Percentiles rank a stretch among this genome's conserved stretches.
phyloP scores from a whole-genome alignment of 2,888 invertebrate species.

The Rhaphigaster nebulosa region DNA sequence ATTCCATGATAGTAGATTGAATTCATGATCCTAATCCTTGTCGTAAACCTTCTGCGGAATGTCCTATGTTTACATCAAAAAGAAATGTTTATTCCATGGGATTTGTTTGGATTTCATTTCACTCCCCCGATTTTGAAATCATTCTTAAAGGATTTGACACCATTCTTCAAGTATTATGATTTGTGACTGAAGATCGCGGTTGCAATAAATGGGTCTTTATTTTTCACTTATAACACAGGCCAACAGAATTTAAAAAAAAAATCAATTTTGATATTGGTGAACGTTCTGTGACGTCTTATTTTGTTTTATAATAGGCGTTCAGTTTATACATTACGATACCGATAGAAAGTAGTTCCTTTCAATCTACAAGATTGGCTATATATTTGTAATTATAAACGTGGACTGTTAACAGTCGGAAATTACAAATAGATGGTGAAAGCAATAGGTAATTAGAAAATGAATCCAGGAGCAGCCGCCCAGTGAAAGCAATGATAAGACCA shows the following conservation, averaged over 20 bases:
- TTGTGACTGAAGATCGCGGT: background rate
- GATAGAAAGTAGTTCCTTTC: background rate
- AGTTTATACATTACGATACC: background rate
- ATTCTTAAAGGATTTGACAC: background rate
- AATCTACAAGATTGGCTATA: background rate
- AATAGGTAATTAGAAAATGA: background rate
- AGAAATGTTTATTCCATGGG: too few relatives aligned
- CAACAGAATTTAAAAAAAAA: background rate
- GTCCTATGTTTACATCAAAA: too few relatives aligned
- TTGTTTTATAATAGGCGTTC: background rate
- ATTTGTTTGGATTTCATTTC: too few relatives aligned
- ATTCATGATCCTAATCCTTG: too few relatives aligned
- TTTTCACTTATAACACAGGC: background rate
- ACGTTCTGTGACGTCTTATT: background rate
- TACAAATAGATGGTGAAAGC: constrained; percentile 7
- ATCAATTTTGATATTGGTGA: background rate
- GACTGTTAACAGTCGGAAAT: background rate
- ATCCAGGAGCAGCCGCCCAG: background rate
- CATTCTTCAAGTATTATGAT: background rate
- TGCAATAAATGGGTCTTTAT: background rate
- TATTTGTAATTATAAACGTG: background rate
- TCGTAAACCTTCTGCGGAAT: too few relatives aligned
- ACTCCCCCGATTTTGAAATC: too few relatives aligned
- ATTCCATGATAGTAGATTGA: too few relatives aligned
- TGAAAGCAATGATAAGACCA: constrained; percentile 15